Percentiles rank a stretch among this genome's conserved stretches.
Evolutionary conservation across 2,888 invertebrate species (phyloP).

Genomic region (Trileptium ribeirensis): DNA sequence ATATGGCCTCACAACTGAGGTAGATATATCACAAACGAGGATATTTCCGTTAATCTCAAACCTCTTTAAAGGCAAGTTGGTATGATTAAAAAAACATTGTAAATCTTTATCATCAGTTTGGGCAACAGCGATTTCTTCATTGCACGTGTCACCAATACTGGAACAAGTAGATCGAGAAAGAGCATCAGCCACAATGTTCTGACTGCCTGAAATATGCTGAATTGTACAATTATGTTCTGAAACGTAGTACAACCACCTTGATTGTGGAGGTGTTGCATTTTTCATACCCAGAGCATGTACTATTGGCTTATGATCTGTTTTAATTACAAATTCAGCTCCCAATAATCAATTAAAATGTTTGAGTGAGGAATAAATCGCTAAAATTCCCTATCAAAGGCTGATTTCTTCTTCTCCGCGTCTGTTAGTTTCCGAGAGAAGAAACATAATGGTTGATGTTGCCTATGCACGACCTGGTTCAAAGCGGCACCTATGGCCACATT

Average conservation of each 20-base stretch:
- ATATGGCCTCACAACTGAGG: too few species aligned
- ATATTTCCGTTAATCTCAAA: too few species aligned
- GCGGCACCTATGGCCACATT: too few species aligned
- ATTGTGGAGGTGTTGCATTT: neutral
- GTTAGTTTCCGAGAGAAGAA: neutral
- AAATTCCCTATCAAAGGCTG: too few species aligned
- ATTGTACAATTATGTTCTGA: neutral
- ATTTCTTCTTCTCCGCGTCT: neutral
- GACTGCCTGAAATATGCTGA: slow-evolving; percentile 1
- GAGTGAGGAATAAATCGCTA: neutral
- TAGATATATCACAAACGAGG: too few species aligned
- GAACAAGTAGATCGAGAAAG: neutral
- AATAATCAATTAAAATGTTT: neutral
- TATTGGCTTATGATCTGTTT: neutral
- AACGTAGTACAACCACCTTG: too few species aligned
- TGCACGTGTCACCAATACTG: neutral
- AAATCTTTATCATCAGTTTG: neutral
- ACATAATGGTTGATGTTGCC: neutral
- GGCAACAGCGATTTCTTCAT: neutral
- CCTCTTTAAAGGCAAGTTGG: too few species aligned
- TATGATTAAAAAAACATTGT: neutral
- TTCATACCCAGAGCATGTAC: neutral
- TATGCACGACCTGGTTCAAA: too few species aligned
- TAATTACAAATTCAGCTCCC: neutral
- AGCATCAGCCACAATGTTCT: neutral